These are phyloP conservation scores for Sphaerophoria taeniata DNA, from an alignment of 2,888 invertebrate genomes.

Conservation along the genomic window DNA sequence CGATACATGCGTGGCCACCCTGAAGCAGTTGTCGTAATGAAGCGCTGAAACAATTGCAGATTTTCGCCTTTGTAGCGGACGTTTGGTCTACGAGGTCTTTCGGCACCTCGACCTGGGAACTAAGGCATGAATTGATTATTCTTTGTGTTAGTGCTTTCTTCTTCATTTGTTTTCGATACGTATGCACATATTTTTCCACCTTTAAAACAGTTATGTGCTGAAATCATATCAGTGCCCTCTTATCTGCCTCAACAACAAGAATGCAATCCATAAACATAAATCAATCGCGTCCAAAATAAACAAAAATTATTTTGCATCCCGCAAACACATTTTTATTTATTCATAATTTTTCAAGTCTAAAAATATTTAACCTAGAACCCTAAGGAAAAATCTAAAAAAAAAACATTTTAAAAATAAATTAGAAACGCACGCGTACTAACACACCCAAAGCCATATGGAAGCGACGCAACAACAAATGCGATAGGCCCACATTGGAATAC, in stretches of 20 bases:
- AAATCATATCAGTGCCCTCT: no score
- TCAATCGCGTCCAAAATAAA: not conserved
- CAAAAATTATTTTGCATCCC: slow-evolving; percentile 50
- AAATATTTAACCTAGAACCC: slow-evolving; percentile 73
- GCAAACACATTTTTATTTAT: slow-evolving; percentile 50
- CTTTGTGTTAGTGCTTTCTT: no score
- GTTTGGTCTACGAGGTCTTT: no score
- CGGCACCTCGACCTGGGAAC: no score
- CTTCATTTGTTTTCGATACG: no score
- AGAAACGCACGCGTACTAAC: slow-evolving; percentile 74
- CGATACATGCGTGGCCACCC: no score
- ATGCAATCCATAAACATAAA: not conserved
- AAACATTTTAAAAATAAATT: slow-evolving; percentile 63
- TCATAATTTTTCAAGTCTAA: slow-evolving; percentile 39
- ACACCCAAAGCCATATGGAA: slow-evolving; percentile 46
- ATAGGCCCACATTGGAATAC: not conserved
- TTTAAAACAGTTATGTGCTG: not conserved
- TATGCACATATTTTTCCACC: not conserved
- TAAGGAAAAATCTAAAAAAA: slow-evolving; percentile 48
- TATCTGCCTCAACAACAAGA: not conserved
- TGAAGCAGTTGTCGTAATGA: no score
- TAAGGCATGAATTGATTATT: no score
- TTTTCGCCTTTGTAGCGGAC: no score
- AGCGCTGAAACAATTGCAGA: no score
- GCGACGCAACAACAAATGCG: not conserved